Evolutionary conservation across 64 coral and sea anemone species (phyloP).

Genomic region (Stichodactyla helianthus): DNA sequence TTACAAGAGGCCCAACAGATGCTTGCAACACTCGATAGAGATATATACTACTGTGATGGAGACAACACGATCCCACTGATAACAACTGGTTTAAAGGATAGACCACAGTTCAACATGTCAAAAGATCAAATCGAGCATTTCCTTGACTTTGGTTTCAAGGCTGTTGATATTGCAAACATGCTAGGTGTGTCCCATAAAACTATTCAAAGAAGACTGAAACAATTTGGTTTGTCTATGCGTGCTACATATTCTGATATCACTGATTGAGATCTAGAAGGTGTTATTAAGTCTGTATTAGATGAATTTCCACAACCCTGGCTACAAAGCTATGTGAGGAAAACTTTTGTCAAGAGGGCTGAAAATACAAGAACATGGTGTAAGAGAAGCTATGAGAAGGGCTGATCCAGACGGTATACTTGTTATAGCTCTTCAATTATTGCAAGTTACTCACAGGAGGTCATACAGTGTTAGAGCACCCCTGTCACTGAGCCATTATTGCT

Average conservation of each 20-base stretch:
- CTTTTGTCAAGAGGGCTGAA: slow-evolving; percentile 36
- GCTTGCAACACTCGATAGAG: slow-evolving; percentile 10
- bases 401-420: slow-evolving; percentile 29
- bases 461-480: slow-evolving; percentile 47
- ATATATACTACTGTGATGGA: neutral
- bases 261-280: neutral
- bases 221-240: slow-evolving; percentile 17
- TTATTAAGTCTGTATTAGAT: neutral
- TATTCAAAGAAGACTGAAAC: slow-evolving; percentile 30
- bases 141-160: slow-evolving; percentile 45
- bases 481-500: no score
- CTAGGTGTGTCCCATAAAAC: slow-evolving; percentile 31
- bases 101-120: slow-evolving; percentile 42
- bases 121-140: slow-evolving; percentile 38
- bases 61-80: neutral
- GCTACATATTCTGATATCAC: neutral
- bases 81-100: slow-evolving; percentile 12
- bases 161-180: slow-evolving; percentile 49
- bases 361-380: slow-evolving; percentile 38
- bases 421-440: slow-evolving; percentile 54
- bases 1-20: slow-evolving; percentile 28
- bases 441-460: slow-evolving; percentile 58
- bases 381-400: slow-evolving; percentile 41
- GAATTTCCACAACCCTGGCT: slow-evolving; percentile 30
- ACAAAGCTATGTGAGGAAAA: slow-evolving; percentile 34